Evolutionary conservation across 1,140 invertebrate genomes (phyloP).

Genomic region (Psilanteris sp.): DNA sequence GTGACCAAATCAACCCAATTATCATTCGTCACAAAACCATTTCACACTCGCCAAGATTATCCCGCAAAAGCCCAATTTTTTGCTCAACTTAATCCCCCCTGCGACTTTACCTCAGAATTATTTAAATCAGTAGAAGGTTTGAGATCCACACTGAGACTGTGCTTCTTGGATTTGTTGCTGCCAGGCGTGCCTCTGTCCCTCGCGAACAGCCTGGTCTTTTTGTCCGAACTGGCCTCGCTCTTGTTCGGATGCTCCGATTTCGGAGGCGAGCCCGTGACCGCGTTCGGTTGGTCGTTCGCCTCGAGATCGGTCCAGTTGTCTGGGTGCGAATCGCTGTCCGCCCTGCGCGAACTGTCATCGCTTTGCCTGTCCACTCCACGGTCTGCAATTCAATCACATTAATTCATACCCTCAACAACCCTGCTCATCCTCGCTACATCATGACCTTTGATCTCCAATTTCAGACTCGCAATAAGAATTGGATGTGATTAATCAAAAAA

Average conservation of each 20-base stretch:
- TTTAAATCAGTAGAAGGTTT: slow-evolving; percentile 75
- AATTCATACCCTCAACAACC: slow-evolving; percentile 22
- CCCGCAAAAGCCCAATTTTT: no score
- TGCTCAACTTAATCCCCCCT: no score
- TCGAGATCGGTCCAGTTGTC: slow-evolving; percentile 83
- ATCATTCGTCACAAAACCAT: no score
- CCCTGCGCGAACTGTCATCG: slow-evolving; percentile 83
- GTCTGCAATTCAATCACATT: slow-evolving; percentile 74
- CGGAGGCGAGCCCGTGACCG: slow-evolving; percentile 78
- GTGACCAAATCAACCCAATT: no score
- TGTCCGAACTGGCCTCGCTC: slow-evolving; percentile 63
- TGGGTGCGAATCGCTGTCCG: slow-evolving; percentile 83
- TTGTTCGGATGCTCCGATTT: slow-evolving; percentile 70
- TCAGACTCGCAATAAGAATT: background rate
- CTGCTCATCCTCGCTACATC: background rate
- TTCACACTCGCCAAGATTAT: no score
- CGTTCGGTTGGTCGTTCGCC: slow-evolving; percentile 80
- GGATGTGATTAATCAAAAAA: no score
- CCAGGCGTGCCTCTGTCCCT: slow-evolving; percentile 80
- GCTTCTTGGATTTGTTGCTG: slow-evolving; percentile 86
- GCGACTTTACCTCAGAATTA: slow-evolving; percentile 73
- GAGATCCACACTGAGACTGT: slow-evolving; percentile 82
- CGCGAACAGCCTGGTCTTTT: slow-evolving; percentile 72
- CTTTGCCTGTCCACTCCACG: slow-evolving; percentile 81
- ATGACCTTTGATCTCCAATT: slow-evolving; percentile 27